A percentile compares a stretch with the other conserved stretches of the same genome.
Evolutionary conservation across 2,888 invertebrate genomes (phyloP).

Genomic region (Oscheius sp.): DNA sequence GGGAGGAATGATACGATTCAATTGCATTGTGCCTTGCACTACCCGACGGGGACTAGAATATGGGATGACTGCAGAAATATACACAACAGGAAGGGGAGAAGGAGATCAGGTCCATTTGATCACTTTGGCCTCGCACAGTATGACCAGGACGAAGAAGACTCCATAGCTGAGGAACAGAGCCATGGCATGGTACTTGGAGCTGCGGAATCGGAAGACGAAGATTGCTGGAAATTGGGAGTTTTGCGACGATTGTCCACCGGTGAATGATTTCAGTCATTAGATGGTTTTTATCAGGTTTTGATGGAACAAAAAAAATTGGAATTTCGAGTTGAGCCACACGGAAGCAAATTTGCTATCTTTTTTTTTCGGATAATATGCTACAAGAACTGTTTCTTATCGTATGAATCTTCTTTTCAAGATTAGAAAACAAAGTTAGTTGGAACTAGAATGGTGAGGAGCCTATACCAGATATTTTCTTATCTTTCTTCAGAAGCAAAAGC

Average conservation of each 20-base stretch:
- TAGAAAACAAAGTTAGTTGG: no score
- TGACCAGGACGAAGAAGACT: slow-evolving; percentile 46
- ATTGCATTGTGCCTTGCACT: not conserved
- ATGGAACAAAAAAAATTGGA: not conserved
- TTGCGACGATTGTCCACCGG: not conserved
- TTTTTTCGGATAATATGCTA: no score
- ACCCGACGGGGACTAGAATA: slow-evolving; percentile 20
- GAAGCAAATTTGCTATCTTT: no score
- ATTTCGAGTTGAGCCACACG: no score
- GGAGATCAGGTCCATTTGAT: slow-evolving; percentile 42
- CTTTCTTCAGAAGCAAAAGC: no score
- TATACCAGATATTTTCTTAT: no score
- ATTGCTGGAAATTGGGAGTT: slow-evolving; percentile 38
- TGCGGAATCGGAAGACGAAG: slow-evolving; percentile 45
- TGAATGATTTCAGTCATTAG: not conserved
- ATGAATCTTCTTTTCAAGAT: no score
- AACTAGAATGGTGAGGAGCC: no score
- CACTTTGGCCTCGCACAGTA: slow-evolving; percentile 50
- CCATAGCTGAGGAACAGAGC: slow-evolving; percentile 46
- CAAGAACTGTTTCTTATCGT: no score
- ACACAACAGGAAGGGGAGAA: not conserved
- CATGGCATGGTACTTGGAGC: slow-evolving; percentile 46
- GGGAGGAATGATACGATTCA: not conserved
- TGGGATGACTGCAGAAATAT: not conserved
- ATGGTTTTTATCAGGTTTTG: not conserved